Evolutionary conservation across 2,113 vertebrate genomes (phyloP), one percentile per base, ranked within the genome.

Genomic region (Odocoileus hemionus): DNA sequence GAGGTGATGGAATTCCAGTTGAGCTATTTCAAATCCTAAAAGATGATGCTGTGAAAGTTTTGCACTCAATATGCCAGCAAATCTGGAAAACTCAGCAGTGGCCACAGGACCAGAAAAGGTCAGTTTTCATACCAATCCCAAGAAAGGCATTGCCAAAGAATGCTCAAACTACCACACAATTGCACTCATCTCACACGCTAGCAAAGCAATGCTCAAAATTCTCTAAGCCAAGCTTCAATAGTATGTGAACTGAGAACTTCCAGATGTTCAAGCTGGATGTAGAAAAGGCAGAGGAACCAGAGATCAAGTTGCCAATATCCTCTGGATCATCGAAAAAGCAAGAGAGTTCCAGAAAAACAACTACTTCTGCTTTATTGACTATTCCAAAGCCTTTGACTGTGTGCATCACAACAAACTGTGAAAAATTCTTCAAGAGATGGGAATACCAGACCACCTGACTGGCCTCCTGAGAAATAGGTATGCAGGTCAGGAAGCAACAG

Each of bases 41-140:
- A 64, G 30, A n/a, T n/a, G 61, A 64, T n/a, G 15, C 61, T 9
- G 7, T 33, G 61, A 17, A 64, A 64, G 61, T 64, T 1, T 0
- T 64, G 7, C 30, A 64, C 30, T n/a, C 30, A 64, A 9, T 64
- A 64, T n/a, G 15, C 3, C 61, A n/a, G 30, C 15, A 64, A 33
- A 33, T 61, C 7, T 16, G 30, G 1, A n/a, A 64, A 17, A n/a
- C 61, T n/a, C 61, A 64, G 61, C 61, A 64, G 7, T 64, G 30
- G 30, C 15, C 61, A n/a, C 15, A n/a, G 30, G 30, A 64, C 7
- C 0, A 0, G 61, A n/a, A 64, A 64, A 64, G 3, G 7, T 64
- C 30, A n/a, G 15, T 64, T 64, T 64, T 64, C 30, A 64, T n/a
- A n/a, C 61, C 30, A 64, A 9, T 64, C 15, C 15, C 61, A 64